Evolutionary conservation across 2,113 vertebrate species (phyloP), one percentile per base, ranked within the genome.

Genomic region (Acanthisitta chloris): DNA sequence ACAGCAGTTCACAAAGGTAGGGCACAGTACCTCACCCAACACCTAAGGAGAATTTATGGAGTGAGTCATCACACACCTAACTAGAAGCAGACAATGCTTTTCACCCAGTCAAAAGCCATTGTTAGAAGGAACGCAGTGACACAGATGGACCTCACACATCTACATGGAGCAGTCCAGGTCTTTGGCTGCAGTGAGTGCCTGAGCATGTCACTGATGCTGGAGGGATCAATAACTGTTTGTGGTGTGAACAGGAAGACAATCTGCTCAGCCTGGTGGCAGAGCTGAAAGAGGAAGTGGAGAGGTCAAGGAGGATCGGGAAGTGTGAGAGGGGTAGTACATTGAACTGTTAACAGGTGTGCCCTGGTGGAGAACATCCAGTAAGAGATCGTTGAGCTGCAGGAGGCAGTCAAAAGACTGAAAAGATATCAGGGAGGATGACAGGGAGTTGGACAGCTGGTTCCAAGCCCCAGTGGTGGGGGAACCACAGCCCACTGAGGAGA

Each of bases 101-200:
- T 14, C 17, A 33, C 14, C 65, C 8, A 11, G 14, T 28, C 29
- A 57, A 65, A 72, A 65, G 36, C 31, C 25, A 18, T 20, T 64
- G 20, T 33, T 1, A 36, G 25, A 67, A 67, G 0, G 34, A 72
- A 48, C 0, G 1, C 8, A 14, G 42, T 40, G 40, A 33, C 24
- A 38, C 24, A 62, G 57, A 42, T 0, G 0, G 25, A 57, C 26
- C 42, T 55, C 42, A 57, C 58, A 42, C 11, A 12, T 36, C 58
- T 49, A 43, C 40, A 8, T 8, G 17, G 17, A 31, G 16, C 12
- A 48, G 25, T 55, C 42, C 25, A 40, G 28, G 16, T 52, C 10
- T 8, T 9, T 34, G 25, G 34, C 20, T 64, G 25, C 49, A 57
- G 5, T 36, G 26, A 23, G 17, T 10, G 26, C 34, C 49, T 57